Evolutionary conservation across 2,888 invertebrate species (phyloP).

Genomic region (Cheilosia vulpina): DNA sequence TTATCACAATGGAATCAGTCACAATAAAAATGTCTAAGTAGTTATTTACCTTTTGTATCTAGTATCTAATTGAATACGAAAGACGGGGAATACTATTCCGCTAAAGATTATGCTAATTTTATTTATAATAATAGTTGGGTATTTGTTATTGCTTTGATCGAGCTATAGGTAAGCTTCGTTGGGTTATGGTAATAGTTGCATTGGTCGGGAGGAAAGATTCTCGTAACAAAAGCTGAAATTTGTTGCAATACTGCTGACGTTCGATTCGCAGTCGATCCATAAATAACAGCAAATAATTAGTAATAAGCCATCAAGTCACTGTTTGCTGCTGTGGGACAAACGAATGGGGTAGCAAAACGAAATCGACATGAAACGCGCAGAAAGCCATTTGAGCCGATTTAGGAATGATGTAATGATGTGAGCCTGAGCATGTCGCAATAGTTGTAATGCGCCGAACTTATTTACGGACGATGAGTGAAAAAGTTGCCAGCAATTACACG

Average conservation of each 20-base stretch:
- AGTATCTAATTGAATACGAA: neutral
- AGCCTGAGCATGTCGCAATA: slow-evolving; percentile 6
- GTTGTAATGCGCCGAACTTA: neutral
- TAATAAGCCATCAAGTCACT: slow-evolving; percentile 29
- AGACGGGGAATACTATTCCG: neutral
- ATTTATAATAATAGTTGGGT: neutral
- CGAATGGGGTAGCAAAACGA: slow-evolving; percentile 1
- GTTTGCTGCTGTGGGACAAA: neutral
- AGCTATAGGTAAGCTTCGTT: neutral
- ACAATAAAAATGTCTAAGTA: slow-evolving; percentile 37
- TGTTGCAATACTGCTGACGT: slow-evolving; percentile 17
- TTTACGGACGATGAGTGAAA: neutral
- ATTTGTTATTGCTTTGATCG: neutral
- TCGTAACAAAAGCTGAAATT: slow-evolving; percentile 6
- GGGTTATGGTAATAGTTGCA: neutral
- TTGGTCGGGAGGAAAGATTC: neutral
- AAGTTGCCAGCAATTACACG: neutral
- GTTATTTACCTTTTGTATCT: slow-evolving; percentile 13
- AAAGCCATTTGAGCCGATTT: slow-evolving; percentile 15
- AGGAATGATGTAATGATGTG: slow-evolving; percentile 23
- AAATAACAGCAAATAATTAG: slow-evolving; percentile 28
- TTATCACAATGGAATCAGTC: slow-evolving; percentile 38
- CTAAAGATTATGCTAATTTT: slow-evolving; percentile 10
- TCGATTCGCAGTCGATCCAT: slow-evolving; percentile 24
- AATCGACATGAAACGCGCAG: slow-evolving; percentile 11